These are phyloP conservation scores for Syrphus vitripennis DNA, from an alignment of 2,888 invertebrate species.

Conservation along the genomic window DNA sequence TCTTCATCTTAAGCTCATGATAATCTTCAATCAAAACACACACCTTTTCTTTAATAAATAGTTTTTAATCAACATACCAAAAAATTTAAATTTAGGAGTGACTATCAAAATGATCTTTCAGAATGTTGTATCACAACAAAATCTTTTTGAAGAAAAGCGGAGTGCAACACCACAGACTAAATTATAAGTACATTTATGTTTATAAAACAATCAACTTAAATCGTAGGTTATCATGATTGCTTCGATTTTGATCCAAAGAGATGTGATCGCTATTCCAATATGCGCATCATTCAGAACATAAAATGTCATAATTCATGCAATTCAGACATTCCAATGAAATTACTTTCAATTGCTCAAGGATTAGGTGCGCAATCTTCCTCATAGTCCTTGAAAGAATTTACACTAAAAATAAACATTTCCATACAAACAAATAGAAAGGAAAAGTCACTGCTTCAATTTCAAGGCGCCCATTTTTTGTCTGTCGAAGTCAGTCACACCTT, in stretches of 20 bases:
- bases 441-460: conserved; percentile 39
- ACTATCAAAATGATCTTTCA: no score
- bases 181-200: not conserved
- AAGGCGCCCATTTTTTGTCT: conserved; percentile 57
- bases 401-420: not conserved
- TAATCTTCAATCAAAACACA: no score
- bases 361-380: not conserved
- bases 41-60: no score
- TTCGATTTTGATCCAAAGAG: not conserved
- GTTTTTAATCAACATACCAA: no score
- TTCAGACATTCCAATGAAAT: conserved; percentile 47
- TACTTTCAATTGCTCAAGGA: conserved; percentile 26
- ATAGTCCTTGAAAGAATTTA: conserved; percentile 36
- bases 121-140: no score
- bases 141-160: no score
- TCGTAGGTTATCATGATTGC: not conserved
- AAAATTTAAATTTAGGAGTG: no score
- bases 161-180: no score
- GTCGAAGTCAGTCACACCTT: conserved; percentile 68
- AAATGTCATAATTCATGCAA: not conserved
- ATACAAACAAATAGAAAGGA: conserved; percentile 61
- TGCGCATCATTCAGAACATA: not conserved
- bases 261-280: not conserved
- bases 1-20: no score
- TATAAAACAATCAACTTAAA: not conserved